These are phyloP conservation scores for Carabus problematicus DNA, from an alignment of 2,888 invertebrate genomes.

Conservation along the genomic window DNA sequence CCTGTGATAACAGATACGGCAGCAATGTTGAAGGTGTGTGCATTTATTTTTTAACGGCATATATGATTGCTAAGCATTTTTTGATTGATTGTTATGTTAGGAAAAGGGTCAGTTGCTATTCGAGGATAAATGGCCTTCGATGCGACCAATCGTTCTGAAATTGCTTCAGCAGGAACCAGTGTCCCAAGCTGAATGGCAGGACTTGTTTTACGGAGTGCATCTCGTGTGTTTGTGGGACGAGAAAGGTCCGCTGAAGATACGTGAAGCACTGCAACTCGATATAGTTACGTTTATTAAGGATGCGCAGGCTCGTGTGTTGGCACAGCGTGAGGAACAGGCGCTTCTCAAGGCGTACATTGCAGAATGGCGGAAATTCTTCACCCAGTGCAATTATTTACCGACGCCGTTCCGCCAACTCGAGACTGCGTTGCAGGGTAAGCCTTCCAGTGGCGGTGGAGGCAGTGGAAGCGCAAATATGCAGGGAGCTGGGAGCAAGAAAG, in stretches of 20 bases:
- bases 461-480: slow-evolving; percentile 50
- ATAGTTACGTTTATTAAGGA: slow-evolving; percentile 94
- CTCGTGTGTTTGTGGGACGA: slow-evolving; percentile 97
- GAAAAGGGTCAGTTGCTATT: slow-evolving; percentile 85
- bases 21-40: slow-evolving; percentile 42
- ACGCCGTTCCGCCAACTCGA: slow-evolving; percentile 95
- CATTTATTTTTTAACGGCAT: slow-evolving; percentile 45
- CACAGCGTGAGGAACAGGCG: slow-evolving; percentile 93
- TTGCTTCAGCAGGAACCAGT: slow-evolving; percentile 94
- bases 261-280: slow-evolving; percentile 88
- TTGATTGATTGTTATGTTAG: slow-evolving; percentile 57
- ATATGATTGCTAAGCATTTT: slow-evolving; percentile 22
- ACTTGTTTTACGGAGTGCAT: slow-evolving; percentile 95
- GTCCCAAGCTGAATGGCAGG: slow-evolving; percentile 95
- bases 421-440: slow-evolving; percentile 79
- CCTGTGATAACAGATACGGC: slow-evolving; percentile 22
- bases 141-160: slow-evolving; percentile 93
- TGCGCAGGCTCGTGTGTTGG: slow-evolving; percentile 87
- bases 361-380: slow-evolving; percentile 98
- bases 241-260: slow-evolving; percentile 87
- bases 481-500: slow-evolving; percentile 60
- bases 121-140: slow-evolving; percentile 96
- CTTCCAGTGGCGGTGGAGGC: slow-evolving; percentile 47
- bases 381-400: slow-evolving; percentile 96
- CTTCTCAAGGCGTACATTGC: slow-evolving; percentile 94